Evolutionary conservation across 1,140 invertebrate species (phyloP).

Genomic region (Solen grandis): DNA sequence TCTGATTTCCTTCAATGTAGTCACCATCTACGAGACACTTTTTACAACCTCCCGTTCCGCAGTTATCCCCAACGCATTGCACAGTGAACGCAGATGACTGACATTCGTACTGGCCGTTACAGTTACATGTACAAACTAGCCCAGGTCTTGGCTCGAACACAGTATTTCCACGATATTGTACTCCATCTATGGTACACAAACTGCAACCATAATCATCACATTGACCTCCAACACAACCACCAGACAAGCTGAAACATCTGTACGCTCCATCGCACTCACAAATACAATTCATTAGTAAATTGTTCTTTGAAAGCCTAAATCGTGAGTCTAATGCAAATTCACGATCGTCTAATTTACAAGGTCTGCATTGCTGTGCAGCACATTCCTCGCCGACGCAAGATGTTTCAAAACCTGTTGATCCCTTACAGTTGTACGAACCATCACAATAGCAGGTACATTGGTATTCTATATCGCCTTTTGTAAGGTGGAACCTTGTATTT

Average conservation of each 20-base stretch:
- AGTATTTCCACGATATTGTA: constrained; percentile 12
- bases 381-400: constrained; percentile 35
- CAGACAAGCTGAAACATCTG: constrained; percentile 38
- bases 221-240: constrained; percentile 18
- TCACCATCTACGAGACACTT: constrained; percentile 34
- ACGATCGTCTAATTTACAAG: constrained; percentile 16
- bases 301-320: constrained; percentile 34
- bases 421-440: constrained; percentile 63
- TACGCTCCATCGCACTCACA: constrained; percentile 57
- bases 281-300: constrained; percentile 45
- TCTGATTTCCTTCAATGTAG: constrained; percentile 21
- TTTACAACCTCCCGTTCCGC: constrained; percentile 29
- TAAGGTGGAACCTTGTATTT: constrained; percentile 62
- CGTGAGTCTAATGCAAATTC: constrained; percentile 37
- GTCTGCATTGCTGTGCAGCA: constrained; percentile 31
- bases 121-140: constrained; percentile 32
- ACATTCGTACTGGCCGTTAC: constrained; percentile 44
- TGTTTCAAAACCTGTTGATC: constrained; percentile 29
- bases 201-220: constrained; percentile 51
- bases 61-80: constrained; percentile 23
- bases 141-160: constrained; percentile 15
- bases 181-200: constrained; percentile 26
- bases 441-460: constrained; percentile 68
- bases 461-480: constrained; percentile 56
- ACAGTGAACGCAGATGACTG: constrained; percentile 5